Evolutionary conservation across 2,797 vertebrate genomes (phyloP), one percentile per base, ranked within the genome.

Genomic region (Pipistrellus pygmaeus): DNA sequence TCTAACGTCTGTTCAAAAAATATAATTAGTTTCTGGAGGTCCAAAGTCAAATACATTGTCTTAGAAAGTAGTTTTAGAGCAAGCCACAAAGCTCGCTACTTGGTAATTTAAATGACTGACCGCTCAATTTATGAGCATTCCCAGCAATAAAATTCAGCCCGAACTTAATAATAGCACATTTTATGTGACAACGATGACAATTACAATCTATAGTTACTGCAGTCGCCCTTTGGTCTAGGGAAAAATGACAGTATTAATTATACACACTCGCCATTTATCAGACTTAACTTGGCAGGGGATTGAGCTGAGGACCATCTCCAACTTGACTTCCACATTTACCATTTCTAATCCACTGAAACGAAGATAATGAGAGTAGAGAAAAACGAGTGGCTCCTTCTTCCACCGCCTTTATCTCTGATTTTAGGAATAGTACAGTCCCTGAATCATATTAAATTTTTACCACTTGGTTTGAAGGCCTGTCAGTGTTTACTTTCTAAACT

Each of bases 161-260:
- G 98, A 98, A 98, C 98, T 99, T 99, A 99, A 99, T 99, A 99
- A 99, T 98, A 98, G 98, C 98, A 98, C 98, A 98, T 99, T 99
- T 99, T 98, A 99, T 99, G 98, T 99, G 99, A 98, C 98, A 99
- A 98, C 92, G 97, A 98, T 99, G 98, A 99, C 99, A 99, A 99
- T 98, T 99, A 98, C 98, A 99, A 98, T 99, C 98, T 98, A 98
- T 97, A 98, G 98, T 98, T 98, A 98, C 98, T 94, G 96, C 98
- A 98, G 97, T 97, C 96, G 30, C 98, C 98, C 98, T 98, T 98
- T 99, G 98, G 98, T 98, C 98, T 96, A 83, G 96, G 93, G 97
- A 98, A 98, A 98, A 97, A 98, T 98, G 98, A 98, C 98, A 98
- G 98, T 97, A 98, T 98, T 98, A 98, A 98, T 99, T 99, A 98